These are phyloP conservation scores for Vanessa atalanta DNA, from an alignment of 1,140 invertebrate species.

Conservation along the genomic window DNA sequence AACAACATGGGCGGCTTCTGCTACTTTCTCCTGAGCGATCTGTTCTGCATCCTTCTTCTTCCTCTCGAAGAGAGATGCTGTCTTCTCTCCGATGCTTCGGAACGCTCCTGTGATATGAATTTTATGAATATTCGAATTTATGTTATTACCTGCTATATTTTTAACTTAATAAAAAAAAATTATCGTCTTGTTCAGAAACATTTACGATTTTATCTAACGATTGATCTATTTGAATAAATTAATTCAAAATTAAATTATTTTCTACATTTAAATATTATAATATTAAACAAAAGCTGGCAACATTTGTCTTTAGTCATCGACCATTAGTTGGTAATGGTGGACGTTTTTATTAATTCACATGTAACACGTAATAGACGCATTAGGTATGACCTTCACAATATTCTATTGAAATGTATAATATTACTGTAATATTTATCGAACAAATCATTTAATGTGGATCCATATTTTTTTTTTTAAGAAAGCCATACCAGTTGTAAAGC, in stretches of 20 bases:
- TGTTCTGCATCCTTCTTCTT: conserved; percentile 84
- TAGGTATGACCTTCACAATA: conserved; percentile 14
- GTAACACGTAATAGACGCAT: conserved; percentile 23
- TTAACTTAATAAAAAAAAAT: too few species aligned
- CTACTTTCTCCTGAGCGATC: conserved; percentile 81
- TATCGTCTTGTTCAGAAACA: too few species aligned
- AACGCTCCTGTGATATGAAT: conserved; percentile 75
- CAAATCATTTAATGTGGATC: too few species aligned
- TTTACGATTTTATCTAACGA: too few species aligned
- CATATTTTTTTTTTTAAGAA: too few species aligned
- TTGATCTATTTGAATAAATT: too few species aligned
- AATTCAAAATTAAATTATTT: too few species aligned
- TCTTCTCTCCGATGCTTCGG: conserved; percentile 83
- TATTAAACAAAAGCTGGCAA: not conserved
- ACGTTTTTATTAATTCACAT: conserved; percentile 11
- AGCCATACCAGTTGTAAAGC: too few species aligned
- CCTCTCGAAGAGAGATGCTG: conserved; percentile 82
- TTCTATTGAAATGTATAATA: not conserved
- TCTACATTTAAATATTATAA: too few species aligned
- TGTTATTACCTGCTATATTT: too few species aligned
- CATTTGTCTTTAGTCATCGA: conserved; percentile 7
- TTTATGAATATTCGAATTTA: too few species aligned
- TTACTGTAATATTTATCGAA: not conserved
- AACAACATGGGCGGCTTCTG: conserved; percentile 80
- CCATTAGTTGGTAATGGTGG: not conserved